phyloP scores from a whole-genome alignment of 2,797 vertebrate species.

The Arnoldichthys spilopterus region DNA sequence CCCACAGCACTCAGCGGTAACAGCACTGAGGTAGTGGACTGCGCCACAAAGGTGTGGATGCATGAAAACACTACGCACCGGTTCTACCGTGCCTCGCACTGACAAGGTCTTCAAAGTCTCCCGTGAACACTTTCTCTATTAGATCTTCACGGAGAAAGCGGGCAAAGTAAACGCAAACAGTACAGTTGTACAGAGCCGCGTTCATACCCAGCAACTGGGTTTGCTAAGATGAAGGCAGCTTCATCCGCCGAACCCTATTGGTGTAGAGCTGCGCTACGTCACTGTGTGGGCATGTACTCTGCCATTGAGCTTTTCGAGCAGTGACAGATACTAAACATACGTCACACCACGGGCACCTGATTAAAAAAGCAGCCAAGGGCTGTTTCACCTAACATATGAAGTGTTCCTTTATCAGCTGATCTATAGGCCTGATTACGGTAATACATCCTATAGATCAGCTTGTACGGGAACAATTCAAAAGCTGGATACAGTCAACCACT shows the following conservation, averaged over 20 bases:
- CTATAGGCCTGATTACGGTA: no score
- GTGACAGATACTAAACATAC: neutral
- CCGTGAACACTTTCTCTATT: neutral
- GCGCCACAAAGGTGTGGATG: conserved; percentile 8
- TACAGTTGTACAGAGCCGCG: neutral
- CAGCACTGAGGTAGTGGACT: neutral
- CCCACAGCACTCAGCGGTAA: neutral
- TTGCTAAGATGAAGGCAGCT: conserved; percentile 16
- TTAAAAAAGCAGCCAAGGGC: neutral
- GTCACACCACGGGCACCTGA: neutral
- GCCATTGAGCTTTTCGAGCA: conserved; percentile 15
- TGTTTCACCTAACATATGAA: neutral
- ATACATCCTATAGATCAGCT: no score
- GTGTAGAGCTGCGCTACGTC: neutral
- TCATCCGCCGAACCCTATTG: conserved; percentile 32
- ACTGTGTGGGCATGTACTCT: neutral
- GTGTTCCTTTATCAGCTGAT: no score
- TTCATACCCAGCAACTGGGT: conserved; percentile 35
- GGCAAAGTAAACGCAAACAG: conserved; percentile 9
- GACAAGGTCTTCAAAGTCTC: conserved; percentile 7
- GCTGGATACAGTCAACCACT: no score
- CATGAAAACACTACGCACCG: conserved; percentile 42
- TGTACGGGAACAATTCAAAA: no score
- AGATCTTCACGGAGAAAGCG: neutral
- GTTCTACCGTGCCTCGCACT: conserved; percentile 14